Conservation (phyloP, 2,888 invertebrate species). For the Epirrhoe tristata region DNA sequence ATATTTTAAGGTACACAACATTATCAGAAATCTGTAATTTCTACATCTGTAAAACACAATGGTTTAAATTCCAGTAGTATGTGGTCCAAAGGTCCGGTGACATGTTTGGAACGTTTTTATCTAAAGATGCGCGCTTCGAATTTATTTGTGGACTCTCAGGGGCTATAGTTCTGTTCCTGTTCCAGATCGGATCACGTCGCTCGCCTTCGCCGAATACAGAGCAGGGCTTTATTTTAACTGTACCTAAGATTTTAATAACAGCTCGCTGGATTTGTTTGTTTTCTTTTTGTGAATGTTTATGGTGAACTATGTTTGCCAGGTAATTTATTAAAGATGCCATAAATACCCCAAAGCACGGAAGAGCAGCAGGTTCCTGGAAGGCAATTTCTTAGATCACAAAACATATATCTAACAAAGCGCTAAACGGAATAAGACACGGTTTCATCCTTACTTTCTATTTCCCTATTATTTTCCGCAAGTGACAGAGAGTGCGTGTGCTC, state of each 20-base stretch:
- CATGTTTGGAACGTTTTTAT: constrained; percentile 13
- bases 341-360: too few species aligned
- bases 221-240: constrained; percentile 6
- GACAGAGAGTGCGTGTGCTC: not conserved
- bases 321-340: too few species aligned
- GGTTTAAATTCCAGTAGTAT: not conserved
- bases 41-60: not conserved
- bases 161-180: constrained; percentile 16
- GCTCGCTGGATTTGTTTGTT: not conserved
- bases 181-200: constrained; percentile 16
- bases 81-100: constrained; percentile 6
- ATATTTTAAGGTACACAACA: too few species aligned
- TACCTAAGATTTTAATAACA: not conserved
- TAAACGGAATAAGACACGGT: not conserved
- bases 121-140: constrained; percentile 20
- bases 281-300: not conserved
- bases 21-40: not conserved
- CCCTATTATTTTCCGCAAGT: not conserved
- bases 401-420: too few species aligned
- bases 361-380: too few species aligned
- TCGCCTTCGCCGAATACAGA: constrained; percentile 7
- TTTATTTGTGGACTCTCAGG: constrained; percentile 20
- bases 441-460: not conserved
- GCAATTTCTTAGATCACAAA: too few species aligned
- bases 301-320: not conserved